Evolutionary conservation across 2,113 vertebrate genomes (phyloP).

Genomic region (Odocoileus hemionus): DNA sequence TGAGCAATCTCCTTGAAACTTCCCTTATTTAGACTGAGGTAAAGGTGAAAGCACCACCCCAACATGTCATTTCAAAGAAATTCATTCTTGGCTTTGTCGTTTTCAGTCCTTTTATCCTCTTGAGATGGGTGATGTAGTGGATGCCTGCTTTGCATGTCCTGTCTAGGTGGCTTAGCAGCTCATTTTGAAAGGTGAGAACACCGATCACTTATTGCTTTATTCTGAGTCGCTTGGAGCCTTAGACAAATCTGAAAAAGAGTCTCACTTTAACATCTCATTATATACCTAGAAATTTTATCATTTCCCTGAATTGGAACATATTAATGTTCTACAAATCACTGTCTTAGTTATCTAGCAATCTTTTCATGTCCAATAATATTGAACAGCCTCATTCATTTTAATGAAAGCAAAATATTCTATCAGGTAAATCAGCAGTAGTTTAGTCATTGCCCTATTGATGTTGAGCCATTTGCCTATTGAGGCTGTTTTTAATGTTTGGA

Average conservation of each 20-base stretch:
- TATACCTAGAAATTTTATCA: background rate
- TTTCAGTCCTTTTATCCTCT: background rate
- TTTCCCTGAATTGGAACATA: background rate
- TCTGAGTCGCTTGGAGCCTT: background rate
- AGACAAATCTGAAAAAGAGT: background rate
- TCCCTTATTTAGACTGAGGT: background rate
- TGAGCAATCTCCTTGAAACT: background rate
- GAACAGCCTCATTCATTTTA: background rate
- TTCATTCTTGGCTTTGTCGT: background rate
- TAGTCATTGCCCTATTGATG: background rate
- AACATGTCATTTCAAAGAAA: background rate
- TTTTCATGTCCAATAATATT: background rate
- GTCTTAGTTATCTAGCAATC: background rate
- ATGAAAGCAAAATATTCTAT: background rate
- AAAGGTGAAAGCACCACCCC: background rate
- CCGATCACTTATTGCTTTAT: background rate
- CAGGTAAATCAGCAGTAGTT: background rate
- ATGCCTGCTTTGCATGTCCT: background rate
- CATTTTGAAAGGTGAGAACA: background rate
- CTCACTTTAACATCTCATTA: background rate
- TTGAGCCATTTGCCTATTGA: background rate
- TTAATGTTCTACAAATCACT: background rate
- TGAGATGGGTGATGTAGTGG: background rate
- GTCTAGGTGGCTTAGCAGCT: background rate
- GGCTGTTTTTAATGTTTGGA: background rate